Base-by-base conservation (phyloP, 23 tunicate genomes). In the Phallusia fumigata region DNA sequence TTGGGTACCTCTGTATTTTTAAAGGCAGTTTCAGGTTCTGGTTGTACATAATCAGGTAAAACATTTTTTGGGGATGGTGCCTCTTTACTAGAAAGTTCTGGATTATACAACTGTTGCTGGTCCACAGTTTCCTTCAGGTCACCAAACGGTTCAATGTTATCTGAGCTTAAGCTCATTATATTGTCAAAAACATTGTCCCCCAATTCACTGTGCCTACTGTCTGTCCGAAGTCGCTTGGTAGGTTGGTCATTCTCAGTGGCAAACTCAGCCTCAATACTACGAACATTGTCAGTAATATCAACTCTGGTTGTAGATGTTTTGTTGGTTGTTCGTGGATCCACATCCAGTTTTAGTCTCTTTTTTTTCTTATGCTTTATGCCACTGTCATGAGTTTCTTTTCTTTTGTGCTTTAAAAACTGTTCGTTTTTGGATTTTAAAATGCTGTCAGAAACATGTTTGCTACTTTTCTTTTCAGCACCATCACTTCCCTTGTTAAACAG, bases 151-250 rank as follows among this genome's bases (percentile, higher is more conserved):
- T 26, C 75, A 6, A 44, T 76, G 35, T 79, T 31, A 0, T 76
- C 83, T 24, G 78, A 15, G 73, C 65, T 76, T 18, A 73, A 19
- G 75, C 32, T 85, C 86, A 90, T 76, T 31, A 90, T 81, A 73
- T 90, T 90, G 80, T 90, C 95, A 78, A 90, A 90, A 18, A 90
- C 89, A 82, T 90, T 90, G 69, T 90, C 95, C 36, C 89, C 83
- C 0, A 78, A 53, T 26, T 81, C 89, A 82, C 95, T 85, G 36
- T 90, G 95, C 24, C 82, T 77, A 50, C 94, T 89, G 77, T 80
- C 78, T 31, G 79, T 50, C 64, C 84, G 64, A 34, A 19, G 40
- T 32, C 89, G 36, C 21, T 58, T 45, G 32, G 24, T 5, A 65
- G 32, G 76, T 33, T 58, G 69, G 28, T 35, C 52, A 22, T 30